A percentile compares a stretch with the other conserved stretches of the same genome.
These are phyloP conservation scores for Cryptus armator DNA, from an alignment of 2,888 invertebrate species.

Conservation along the genomic window DNA sequence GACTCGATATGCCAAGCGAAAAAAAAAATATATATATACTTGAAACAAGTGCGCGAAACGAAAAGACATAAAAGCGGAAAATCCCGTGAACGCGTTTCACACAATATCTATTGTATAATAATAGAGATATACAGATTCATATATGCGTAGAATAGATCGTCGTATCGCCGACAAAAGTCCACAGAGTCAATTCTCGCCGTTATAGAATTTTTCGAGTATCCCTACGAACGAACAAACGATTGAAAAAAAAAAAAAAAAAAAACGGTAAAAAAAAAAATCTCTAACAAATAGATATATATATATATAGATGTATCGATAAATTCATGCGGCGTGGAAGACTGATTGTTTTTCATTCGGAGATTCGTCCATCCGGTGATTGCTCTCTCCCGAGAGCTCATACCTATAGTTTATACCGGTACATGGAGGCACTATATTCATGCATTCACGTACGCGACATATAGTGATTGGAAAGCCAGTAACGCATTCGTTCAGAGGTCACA, in stretches of 20 bases:
- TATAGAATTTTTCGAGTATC: constrained; percentile 49
- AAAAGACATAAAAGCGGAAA: constrained; percentile 10
- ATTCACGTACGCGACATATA: constrained; percentile 45
- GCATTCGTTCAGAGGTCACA: constrained; percentile 49
- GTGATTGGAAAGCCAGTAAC: constrained; percentile 49
- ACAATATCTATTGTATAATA: constrained; percentile 5
- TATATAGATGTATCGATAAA: constrained; percentile 59
- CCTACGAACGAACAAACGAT: constrained; percentile 46
- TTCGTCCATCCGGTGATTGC: constrained; percentile 56
- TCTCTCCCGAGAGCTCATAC: constrained; percentile 26
- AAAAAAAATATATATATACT: background rate
- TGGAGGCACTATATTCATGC: constrained; percentile 44
- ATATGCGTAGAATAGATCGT: constrained; percentile 7
- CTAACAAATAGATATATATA: constrained; percentile 49
- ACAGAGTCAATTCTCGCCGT: constrained; percentile 43
- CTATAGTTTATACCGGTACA: constrained; percentile 24
- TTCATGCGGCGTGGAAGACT: constrained; percentile 41
- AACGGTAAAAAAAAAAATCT: constrained; percentile 38
- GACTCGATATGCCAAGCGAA: background rate
- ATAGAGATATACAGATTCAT: constrained; percentile 21
- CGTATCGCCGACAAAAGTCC: constrained; percentile 46
- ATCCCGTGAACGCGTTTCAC: background rate
- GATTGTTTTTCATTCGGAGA: constrained; percentile 65
- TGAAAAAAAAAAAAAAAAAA: constrained; percentile 45
- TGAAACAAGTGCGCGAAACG: constrained; percentile 9